Base-by-base conservation (phyloP, 2,113 vertebrate genomes). In the Oreochromis spilurus region DNA sequence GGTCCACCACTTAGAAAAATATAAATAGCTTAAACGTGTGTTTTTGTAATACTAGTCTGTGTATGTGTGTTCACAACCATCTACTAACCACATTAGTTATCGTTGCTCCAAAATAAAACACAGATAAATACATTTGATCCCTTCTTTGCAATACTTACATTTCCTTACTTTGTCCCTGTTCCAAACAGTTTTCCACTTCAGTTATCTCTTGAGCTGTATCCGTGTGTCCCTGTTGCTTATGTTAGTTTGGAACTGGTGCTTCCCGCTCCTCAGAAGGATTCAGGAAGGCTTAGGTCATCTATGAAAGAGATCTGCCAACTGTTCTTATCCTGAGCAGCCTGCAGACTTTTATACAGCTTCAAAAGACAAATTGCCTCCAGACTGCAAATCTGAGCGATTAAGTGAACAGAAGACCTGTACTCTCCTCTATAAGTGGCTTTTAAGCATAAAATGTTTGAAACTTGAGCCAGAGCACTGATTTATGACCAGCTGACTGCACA, bases 401-500 rank as follows among this genome's bases (percentile, higher is more conserved):
- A 77, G 65, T 81, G 50, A 87, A 81, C 53, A 45, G 36, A 80
- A 52, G 45, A 58, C 48, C 75, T 45, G 43, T 84, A 67, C 70
- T 81, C 9, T 72, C 36, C 24, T 80, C 83, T 91, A 75, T 67
- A 88, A 84, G 53, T 75, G 79, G 40, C 86, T 84, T 62, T 85
- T 57, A 84, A 40, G 82, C 43, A 43, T 89, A 80, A 83, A 79
- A 82, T 84, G 79, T 54, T 77, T 38, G 40, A 24, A 82, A 83
- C 79, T 48, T 19, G 53, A 58, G 88, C 83, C 90, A 90, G 57
- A 54, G 11, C 80, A 81, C 7, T 88, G 85, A 92, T 91, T 92
- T 87, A 92, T 87, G 62, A 72, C 38, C 26, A 81, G 45, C 62
- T 81, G 52, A 84, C 79, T 3, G 8, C 24, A 70, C 10, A 31